Conservation (phyloP, 1,140 invertebrate genomes). For the Drosophila lacertosa region DNA sequence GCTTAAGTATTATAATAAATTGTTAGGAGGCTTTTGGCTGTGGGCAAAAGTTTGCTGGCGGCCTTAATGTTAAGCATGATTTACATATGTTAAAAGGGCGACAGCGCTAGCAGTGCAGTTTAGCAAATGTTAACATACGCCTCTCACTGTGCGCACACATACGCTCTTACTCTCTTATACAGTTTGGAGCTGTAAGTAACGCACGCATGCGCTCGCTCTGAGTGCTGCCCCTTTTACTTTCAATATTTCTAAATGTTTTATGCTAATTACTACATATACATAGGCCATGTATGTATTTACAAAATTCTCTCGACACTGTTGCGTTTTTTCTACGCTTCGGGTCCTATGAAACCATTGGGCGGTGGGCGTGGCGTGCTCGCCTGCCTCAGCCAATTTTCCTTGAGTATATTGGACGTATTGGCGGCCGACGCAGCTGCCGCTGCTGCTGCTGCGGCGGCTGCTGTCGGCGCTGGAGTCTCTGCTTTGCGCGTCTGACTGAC, state of each 20-base stretch:
- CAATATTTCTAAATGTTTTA: slow-evolving; percentile 14
- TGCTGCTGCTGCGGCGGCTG: slow-evolving; percentile 18
- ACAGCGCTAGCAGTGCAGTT: slow-evolving; percentile 5
- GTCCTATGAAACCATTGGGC: slow-evolving; percentile 81
- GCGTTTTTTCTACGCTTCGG: slow-evolving; percentile 60
- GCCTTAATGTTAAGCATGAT: slow-evolving; percentile 32
- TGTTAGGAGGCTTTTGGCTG: slow-evolving; percentile 54
- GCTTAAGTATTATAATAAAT: slow-evolving; percentile 32
- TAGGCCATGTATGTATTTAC: slow-evolving; percentile 46
- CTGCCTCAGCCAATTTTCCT: slow-evolving; percentile 76
- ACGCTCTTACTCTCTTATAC: slow-evolving; percentile 1
- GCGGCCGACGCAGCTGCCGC: slow-evolving; percentile 18
- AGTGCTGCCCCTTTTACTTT: background rate
- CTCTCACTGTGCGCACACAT: background rate
- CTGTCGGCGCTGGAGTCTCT: slow-evolving; percentile 29
- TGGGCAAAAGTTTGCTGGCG: slow-evolving; percentile 61
- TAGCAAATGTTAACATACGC: slow-evolving; percentile 2
- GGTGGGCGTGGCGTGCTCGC: slow-evolving; percentile 52
- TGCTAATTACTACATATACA: slow-evolving; percentile 20
- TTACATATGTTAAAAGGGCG: slow-evolving; percentile 25
- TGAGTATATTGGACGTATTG: slow-evolving; percentile 65
- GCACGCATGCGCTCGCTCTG: background rate
- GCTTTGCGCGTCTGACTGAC: slow-evolving; percentile 61
- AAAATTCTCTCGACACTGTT: slow-evolving; percentile 19
- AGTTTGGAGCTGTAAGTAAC: background rate